Base-by-base conservation (phyloP, 1,140 invertebrate genomes). In the Plutomurus gul region DNA sequence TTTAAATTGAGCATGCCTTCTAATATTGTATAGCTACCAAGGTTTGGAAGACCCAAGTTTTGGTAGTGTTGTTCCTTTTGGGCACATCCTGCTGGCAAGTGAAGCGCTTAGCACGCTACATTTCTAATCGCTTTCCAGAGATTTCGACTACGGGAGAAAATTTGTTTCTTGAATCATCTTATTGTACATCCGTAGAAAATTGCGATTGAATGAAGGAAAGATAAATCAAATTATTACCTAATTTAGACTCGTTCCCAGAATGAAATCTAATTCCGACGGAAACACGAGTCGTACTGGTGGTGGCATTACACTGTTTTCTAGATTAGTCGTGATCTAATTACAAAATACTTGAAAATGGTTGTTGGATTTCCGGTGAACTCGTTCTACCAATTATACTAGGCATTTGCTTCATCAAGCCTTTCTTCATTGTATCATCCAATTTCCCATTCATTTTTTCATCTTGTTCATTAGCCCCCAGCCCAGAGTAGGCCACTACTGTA, bases 121-220 rank as follows among this genome's bases (percentile, higher is more conserved):
- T n/a, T n/a, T n/a, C n/a, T n/a, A n/a, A n/a, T n/a, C n/a, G n/a
- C n/a, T n/a, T n/a, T n/a, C n/a, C n/a, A n/a, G n/a, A n/a, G n/a
- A n/a, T n/a, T n/a, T n/a, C n/a, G n/a, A n/a, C n/a, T n/a, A n/a
- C n/a, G n/a, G 20, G 25, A 22, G 47, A 51, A 51, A 51, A n/a
- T n/a, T n/a, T n/a, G 47, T 51, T 51, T 51, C 47, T 51, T 51
- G 56, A 33, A 65, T 65, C 36, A 33, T 65, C 56, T 65, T 65
- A 30, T 65, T 65, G 30, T 65, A 30, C 56, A n/a, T 65, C 56
- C 36, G 27, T 30, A 16, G 30, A 27, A 65, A 65, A 65, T 65
- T 65, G 36, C 27, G 36, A 65, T 33, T 30, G 56, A 60, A 60
- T 60, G 51, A 65, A 27, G 56, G 56, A 65, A 16, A 36, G 56